Conservation (phyloP, 2,113 vertebrate species). For the Oenanthe melanoleuca region DNA sequence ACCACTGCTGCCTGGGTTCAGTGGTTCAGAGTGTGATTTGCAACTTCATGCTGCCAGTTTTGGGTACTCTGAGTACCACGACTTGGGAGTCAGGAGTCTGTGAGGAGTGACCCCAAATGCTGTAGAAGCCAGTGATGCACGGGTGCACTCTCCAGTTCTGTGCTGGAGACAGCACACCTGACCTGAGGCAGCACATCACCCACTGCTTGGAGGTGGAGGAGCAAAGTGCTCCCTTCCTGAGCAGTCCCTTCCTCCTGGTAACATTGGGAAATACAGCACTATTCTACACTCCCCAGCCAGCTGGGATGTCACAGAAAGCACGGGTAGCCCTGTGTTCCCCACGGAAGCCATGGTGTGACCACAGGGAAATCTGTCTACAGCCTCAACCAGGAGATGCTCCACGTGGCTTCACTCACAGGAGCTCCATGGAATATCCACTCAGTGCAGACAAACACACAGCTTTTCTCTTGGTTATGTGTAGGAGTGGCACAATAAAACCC, state of each 20-base stretch:
- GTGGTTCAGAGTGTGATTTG: neutral
- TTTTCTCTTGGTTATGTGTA: neutral
- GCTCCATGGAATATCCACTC: neutral
- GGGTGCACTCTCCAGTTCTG: accelerated
- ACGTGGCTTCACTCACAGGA: accelerated
- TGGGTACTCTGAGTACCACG: neutral
- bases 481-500: neutral
- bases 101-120: neutral
- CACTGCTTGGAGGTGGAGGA: neutral
- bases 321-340: accelerated
- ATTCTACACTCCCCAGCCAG: neutral
- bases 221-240: neutral
- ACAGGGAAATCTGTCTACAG: neutral
- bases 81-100: neutral
- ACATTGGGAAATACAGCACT: accelerated
- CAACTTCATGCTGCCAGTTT: neutral
- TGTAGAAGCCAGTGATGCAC: accelerated
- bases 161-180: neutral
- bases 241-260: neutral
- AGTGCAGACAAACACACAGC: neutral
- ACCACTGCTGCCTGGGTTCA: neutral
- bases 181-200: neutral
- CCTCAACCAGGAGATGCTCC: neutral
- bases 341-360: neutral
- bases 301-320: neutral